phyloP scores from a whole-genome alignment of 2,888 invertebrate genomes.

The Pseudanteris insignis region DNA sequence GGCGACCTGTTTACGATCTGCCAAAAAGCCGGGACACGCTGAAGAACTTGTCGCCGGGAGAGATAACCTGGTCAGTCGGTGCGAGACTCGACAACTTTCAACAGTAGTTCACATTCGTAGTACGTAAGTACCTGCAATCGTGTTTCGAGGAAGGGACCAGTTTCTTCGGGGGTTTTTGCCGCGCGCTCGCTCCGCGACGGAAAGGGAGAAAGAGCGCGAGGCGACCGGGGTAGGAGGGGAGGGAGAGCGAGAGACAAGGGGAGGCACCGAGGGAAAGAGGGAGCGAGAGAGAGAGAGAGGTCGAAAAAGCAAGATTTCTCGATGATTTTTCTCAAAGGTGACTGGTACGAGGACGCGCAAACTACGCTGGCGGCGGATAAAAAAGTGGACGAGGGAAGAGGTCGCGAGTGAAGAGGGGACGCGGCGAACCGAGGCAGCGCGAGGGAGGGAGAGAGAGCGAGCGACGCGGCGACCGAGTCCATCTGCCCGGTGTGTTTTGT shows the following conservation, averaged over 20 bases:
- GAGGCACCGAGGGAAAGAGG: slow-evolving; percentile 11
- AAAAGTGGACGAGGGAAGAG: slow-evolving; percentile 32
- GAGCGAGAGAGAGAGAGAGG: slow-evolving; percentile 16
- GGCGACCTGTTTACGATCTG: slow-evolving; percentile 43
- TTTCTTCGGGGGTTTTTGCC: slow-evolving; percentile 45
- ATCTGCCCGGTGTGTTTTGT: slow-evolving; percentile 61
- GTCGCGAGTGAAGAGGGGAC: slow-evolving; percentile 18
- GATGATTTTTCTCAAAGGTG: slow-evolving; percentile 49
- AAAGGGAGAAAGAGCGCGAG: slow-evolving; percentile 10
- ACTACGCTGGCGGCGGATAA: slow-evolving; percentile 37
- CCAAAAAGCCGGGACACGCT: slow-evolving; percentile 39
- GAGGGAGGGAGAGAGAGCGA: slow-evolving; percentile 26
- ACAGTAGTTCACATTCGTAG: slow-evolving; percentile 46
- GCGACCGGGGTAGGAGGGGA: slow-evolving; percentile 11
- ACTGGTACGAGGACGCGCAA: slow-evolving; percentile 46
- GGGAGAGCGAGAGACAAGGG: slow-evolving; percentile 17
- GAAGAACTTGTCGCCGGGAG: slow-evolving; percentile 42
- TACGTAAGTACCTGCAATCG: slow-evolving; percentile 46
- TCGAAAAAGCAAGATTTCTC: slow-evolving; percentile 48
- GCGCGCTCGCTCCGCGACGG: slow-evolving; percentile 27
- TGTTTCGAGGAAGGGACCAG: slow-evolving; percentile 48
- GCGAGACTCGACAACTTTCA: slow-evolving; percentile 43
- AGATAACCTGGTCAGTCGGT: slow-evolving; percentile 45
- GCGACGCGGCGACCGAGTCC: slow-evolving; percentile 63
- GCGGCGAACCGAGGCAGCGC: slow-evolving; percentile 23